These are phyloP conservation scores for Calonectris borealis DNA, from an alignment of 2,113 vertebrate species.

Conservation along the genomic window DNA sequence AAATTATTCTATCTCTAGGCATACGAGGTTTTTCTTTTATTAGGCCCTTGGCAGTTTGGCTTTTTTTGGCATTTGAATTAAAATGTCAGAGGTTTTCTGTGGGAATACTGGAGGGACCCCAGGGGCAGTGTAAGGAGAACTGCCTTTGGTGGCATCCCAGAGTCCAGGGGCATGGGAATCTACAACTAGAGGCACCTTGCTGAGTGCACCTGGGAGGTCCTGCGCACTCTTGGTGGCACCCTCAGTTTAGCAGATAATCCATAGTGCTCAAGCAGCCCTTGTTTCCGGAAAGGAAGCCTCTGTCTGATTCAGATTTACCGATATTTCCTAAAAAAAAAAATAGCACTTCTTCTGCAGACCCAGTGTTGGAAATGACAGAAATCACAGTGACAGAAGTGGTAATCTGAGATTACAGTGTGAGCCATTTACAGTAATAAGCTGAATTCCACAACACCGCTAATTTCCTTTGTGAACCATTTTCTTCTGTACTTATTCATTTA, in stretches of 20 bases:
- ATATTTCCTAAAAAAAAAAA: not conserved
- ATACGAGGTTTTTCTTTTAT: not conserved
- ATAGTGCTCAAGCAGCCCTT: not conserved
- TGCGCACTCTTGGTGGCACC: fast-evolving
- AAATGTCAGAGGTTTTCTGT: not conserved
- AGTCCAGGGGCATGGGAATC: not conserved
- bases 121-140: not conserved
- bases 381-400: not conserved
- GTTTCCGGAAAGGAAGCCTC: not conserved
- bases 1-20: not conserved
- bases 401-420: not conserved
- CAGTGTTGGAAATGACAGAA: not conserved
- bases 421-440: not conserved
- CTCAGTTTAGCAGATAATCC: not conserved
- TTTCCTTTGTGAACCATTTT: not conserved
- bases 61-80: not conserved
- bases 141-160: not conserved
- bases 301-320: not conserved
- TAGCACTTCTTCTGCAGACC: fast-evolving
- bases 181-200: not conserved
- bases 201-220: not conserved
- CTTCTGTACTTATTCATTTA: not conserved
- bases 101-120: not conserved
- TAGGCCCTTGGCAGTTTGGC: not conserved
- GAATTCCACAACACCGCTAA: not conserved